phyloP scores from a whole-genome alignment of 1,140 invertebrate genomes.

The Thaumatotibia leucotreta region DNA sequence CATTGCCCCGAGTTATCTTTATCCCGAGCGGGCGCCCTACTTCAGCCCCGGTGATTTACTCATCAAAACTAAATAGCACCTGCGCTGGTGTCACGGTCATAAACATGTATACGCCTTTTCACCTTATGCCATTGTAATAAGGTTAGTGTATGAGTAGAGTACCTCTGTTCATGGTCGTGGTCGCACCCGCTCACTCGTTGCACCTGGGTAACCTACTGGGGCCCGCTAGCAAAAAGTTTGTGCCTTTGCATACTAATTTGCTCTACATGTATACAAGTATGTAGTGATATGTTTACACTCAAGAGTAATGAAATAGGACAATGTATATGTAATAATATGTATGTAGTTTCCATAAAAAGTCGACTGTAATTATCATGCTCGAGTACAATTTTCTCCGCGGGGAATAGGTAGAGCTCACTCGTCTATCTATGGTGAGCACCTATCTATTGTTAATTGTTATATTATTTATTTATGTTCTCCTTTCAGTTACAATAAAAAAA shows the following conservation, averaged over 20 bases:
- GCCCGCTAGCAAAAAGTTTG: neutral
- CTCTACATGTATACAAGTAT: too few species aligned
- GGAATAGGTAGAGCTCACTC: too few species aligned
- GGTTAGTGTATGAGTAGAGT: neutral
- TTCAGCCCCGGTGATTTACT: constrained; percentile 16
- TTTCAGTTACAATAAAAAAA: too few species aligned
- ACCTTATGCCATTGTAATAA: neutral
- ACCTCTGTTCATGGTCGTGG: neutral
- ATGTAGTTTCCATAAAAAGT: too few species aligned
- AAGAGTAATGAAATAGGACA: too few species aligned
- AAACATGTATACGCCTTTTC: neutral
- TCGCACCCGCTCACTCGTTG: neutral
- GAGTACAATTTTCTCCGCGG: neutral
- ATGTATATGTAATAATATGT: too few species aligned
- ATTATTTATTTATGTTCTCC: too few species aligned
- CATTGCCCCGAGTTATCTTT: constrained; percentile 14
- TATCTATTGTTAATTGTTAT: neutral
- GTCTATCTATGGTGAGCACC: too few species aligned
- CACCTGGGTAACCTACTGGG: neutral
- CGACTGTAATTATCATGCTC: too few species aligned
- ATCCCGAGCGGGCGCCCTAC: constrained; percentile 16
- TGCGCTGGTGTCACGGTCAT: neutral
- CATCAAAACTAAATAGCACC: constrained; percentile 15
- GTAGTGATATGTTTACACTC: too few species aligned
- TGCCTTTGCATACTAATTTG: neutral